These are phyloP conservation scores for Drosophila ezoana DNA, from an alignment of 2,888 invertebrate genomes.

Conservation along the genomic window DNA sequence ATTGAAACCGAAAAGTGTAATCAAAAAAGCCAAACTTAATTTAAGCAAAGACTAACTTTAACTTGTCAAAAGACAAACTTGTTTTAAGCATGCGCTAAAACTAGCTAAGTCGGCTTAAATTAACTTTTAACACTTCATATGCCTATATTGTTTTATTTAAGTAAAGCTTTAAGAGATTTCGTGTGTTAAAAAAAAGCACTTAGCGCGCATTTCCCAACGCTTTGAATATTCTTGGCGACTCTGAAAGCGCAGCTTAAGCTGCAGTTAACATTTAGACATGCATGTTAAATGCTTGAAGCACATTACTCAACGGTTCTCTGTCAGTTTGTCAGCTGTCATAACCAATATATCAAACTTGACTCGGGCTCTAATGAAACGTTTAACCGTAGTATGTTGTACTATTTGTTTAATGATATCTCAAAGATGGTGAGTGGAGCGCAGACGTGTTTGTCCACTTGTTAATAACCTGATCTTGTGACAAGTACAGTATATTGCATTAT, in stretches of 20 bases:
- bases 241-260: conserved; percentile 2
- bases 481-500: conserved; percentile 5
- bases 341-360: conserved; percentile 57
- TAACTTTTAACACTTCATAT: background rate
- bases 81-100: background rate
- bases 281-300: conserved; percentile 18
- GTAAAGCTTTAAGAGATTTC: conserved; percentile 1
- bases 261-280: conserved; percentile 27
- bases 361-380: conserved; percentile 24
- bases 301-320: conserved; percentile 31
- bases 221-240: conserved; percentile 6
- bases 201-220: conserved; percentile 16
- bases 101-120: background rate
- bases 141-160: background rate
- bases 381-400: conserved; percentile 20
- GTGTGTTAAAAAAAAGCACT: background rate
- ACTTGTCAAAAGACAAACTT: background rate
- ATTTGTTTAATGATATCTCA: conserved; percentile 51
- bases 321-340: conserved; percentile 62
- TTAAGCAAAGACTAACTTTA: conserved; percentile 1
- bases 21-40: background rate
- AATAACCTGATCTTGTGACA: conserved; percentile 47
- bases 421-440: conserved; percentile 41
- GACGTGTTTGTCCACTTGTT: conserved; percentile 60
- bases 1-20: background rate